Evolutionary conservation across 2,888 invertebrate genomes (phyloP), one percentile per base, ranked within the genome.

Genomic region (Drosophila nr. perissopoda): DNA sequence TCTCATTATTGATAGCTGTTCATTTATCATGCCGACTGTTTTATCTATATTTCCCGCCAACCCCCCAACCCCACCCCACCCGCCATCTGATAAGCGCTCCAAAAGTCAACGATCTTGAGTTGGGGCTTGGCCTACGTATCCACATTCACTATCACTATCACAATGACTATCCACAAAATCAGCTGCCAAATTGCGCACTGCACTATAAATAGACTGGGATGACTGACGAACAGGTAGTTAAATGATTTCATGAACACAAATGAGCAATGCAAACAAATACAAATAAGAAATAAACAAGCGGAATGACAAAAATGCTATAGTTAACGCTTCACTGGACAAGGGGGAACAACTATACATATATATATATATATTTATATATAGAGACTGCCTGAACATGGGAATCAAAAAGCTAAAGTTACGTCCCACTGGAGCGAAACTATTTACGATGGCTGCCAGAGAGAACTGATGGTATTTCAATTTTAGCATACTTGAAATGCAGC

Each of bases 21-120:
- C 77, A 84, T 87, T 84, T 81, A 84, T 84, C 82, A 70, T 75
- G 82, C 85, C 85, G 85, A 69, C 71, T 51, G 51, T 57, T 80
- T 80, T 87, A 83, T 84, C 75, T 66, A 84, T 63, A 49, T 60
- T 61, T n/a, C 46, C 31, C 48, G 21, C 36, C n/a, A 8, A 27
- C 46, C 33, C 33, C 4, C 11, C 33, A 33, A 33, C 33, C 1
- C 34, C 67, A 42, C 25, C 13, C 4, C 54, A 27, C 7, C n/a
- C 38, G 13, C 25, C 56, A 49, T 38, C 56, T 70, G 69, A 70
- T 76, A 79, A 66, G 62, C 56, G 13, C 21, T 4, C 27, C 38
- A 52, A 54, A 60, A 66, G 79, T 79, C 76, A 79, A 79, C 64
- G 79, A 79, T 79, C 76, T 75, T 49, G n/a, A 38, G 40, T 54